Base-by-base conservation (phyloP, 2,888 invertebrate genomes). In the Aspidiotus destructor region DNA sequence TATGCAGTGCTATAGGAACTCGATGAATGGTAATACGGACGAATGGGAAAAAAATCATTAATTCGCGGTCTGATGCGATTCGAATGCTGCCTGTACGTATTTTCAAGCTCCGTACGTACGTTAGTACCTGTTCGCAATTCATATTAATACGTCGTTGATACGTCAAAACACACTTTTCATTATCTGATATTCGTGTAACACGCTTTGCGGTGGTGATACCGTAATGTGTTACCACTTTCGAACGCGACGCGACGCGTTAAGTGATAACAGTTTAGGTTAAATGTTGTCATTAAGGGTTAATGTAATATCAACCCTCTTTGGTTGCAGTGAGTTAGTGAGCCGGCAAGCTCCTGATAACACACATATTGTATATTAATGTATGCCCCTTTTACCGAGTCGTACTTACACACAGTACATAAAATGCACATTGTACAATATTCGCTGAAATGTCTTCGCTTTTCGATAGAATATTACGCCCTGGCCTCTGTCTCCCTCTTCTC, bases 241-340 rank as follows among this genome's bases (percentile, higher is more conserved):
- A 67, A 67, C 67, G 28, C 28, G 28, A 28, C 28, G 28, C 28
- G 28, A 28, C 28, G 67, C 67, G 67, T 67, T 67, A 67, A 67
- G 67, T 67, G 67, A 67, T 67, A 67, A 67, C 67, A 67, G 67
- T 67, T 67, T 67, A 67, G 67, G 67, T 67, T 67, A 67, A 67
- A 67, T 67, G 67, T 67, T 67, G 67, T 67, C 67, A 67, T 67
- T 67, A 67, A 67, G 67, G 67, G 67, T 67, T 67, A 67, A 67
- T 67, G 67, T 67, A 67, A 67, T 67, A 67, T 67, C 67, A 67
- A 67, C 67, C 67, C 67, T 67, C 67, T 67, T 67, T 65, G 52
- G 67, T 67, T 60, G 42, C 60, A 58, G 44, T 67, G 67, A 67
- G 67, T 67, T 67, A 67, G 67, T 67, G 67, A 67, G 67, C 67